Conservation (phyloP, 2,888 invertebrate species). For the Eupithecia insigniata region DNA sequence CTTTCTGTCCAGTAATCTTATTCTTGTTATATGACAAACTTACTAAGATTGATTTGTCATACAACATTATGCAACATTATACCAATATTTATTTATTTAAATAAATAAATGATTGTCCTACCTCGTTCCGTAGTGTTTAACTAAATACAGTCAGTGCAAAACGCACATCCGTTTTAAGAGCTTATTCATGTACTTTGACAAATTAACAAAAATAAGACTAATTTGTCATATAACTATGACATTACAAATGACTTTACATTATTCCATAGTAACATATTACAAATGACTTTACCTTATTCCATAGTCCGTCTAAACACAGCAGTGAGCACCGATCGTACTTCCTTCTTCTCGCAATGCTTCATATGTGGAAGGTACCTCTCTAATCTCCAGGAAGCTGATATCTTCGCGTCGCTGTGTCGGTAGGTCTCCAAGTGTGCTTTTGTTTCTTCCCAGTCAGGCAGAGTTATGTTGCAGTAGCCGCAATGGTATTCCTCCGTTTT, state of each 20-base stretch:
- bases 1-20: too few relatives aligned
- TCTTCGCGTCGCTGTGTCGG: conserved; percentile 22
- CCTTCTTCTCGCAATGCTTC: conserved; percentile 10
- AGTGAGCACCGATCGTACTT: conserved; percentile 27
- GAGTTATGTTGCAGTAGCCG: conserved; percentile 33
- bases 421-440: conserved; percentile 12
- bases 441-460: not conserved
- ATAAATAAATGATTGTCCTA: too few relatives aligned
- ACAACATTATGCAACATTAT: too few relatives aligned
- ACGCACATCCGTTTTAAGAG: too few relatives aligned
- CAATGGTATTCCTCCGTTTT: conserved; percentile 34
- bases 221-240: too few relatives aligned
- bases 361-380: conserved; percentile 15
- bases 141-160: too few relatives aligned
- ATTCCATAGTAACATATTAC: conserved; percentile 14
- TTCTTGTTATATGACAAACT: too few relatives aligned
- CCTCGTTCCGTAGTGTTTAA: too few relatives aligned
- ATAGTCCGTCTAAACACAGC: conserved; percentile 20
- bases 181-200: too few relatives aligned
- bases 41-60: too few relatives aligned
- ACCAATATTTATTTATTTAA: too few relatives aligned
- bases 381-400: conserved; percentile 28
- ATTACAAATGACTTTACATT: not conserved
- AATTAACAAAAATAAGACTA: too few relatives aligned
- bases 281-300: conserved; percentile 3